These are phyloP conservation scores for Micronycteris hirsuta DNA, from an alignment of 2,113 vertebrate genomes.

Conservation along the genomic window DNA sequence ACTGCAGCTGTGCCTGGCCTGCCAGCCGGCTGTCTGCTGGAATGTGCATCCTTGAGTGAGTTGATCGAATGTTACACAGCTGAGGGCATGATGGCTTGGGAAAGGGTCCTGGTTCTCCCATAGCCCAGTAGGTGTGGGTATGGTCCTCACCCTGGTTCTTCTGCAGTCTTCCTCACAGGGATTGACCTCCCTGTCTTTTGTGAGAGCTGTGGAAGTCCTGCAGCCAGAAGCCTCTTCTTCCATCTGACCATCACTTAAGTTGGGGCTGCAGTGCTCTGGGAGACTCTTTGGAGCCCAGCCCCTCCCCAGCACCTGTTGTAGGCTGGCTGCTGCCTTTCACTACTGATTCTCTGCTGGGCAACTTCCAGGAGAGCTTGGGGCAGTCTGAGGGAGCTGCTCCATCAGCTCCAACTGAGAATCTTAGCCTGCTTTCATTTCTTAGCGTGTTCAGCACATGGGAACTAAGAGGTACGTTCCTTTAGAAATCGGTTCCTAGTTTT, in stretches of 20 bases:
- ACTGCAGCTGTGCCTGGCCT: background rate
- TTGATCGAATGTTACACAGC: background rate
- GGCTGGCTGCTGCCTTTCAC: background rate
- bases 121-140: background rate
- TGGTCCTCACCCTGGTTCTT: background rate
- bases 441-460: background rate
- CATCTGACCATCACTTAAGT: background rate
- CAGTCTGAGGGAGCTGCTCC: background rate
- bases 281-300: background rate
- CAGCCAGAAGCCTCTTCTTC: background rate
- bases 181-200: background rate
- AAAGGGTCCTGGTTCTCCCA: background rate
- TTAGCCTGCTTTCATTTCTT: background rate
- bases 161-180: background rate
- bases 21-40: conserved; percentile 8
- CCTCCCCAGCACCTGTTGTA: conserved; percentile 21
- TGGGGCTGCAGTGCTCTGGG: background rate
- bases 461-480: background rate
- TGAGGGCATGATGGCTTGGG: background rate
- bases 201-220: background rate
- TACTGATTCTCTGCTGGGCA: background rate
- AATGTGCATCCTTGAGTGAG: background rate
- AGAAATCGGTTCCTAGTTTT: background rate
- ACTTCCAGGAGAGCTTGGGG: background rate
- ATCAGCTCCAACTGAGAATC: background rate